Percentiles rank a stretch among this genome's conserved stretches.
Evolutionary conservation across 2,797 vertebrate species (phyloP).

Genomic region (Eospalax fontanierii): DNA sequence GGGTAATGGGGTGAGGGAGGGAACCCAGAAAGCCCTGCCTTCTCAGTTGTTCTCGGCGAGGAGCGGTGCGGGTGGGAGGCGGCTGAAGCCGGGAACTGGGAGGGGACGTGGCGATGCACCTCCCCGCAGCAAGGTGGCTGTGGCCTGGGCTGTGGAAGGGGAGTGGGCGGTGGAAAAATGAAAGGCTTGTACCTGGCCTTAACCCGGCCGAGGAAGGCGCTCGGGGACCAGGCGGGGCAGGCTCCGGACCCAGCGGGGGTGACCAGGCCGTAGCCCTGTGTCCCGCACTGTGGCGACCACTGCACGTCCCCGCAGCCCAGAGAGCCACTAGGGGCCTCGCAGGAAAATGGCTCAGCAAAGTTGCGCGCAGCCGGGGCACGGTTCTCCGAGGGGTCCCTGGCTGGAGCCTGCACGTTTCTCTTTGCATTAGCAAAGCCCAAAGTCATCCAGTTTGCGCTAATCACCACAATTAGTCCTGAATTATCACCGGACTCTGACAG

Average conservation of each 20-base stretch:
- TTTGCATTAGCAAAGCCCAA: slow-evolving; percentile 97
- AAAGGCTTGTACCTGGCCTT: background rate
- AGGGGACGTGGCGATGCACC: no score
- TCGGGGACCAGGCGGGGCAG: background rate
- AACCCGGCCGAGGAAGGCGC: background rate
- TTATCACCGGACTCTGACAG: slow-evolving; percentile 99
- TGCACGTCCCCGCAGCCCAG: background rate
- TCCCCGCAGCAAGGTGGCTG: background rate
- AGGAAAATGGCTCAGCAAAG: slow-evolving; percentile 84
- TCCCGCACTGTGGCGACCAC: background rate
- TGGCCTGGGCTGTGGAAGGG: background rate
- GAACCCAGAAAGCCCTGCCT: background rate
- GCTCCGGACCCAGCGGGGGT: background rate
- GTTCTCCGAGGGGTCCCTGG: slow-evolving; percentile 90
- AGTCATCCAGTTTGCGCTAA: slow-evolving; percentile 99
- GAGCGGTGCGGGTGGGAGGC: background rate
- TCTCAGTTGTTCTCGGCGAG: background rate
- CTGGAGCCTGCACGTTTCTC: slow-evolving; percentile 93
- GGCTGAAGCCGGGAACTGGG: background rate
- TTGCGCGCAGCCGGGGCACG: slow-evolving; percentile 86
- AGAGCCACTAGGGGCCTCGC: slow-evolving; percentile 16
- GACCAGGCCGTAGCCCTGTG: background rate
- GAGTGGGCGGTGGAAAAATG: background rate
- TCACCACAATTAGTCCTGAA: slow-evolving; percentile 98
- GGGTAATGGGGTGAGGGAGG: fast-evolving